phyloP scores from a whole-genome alignment of 2,113 vertebrate species.

The Neotoma lepida region DNA sequence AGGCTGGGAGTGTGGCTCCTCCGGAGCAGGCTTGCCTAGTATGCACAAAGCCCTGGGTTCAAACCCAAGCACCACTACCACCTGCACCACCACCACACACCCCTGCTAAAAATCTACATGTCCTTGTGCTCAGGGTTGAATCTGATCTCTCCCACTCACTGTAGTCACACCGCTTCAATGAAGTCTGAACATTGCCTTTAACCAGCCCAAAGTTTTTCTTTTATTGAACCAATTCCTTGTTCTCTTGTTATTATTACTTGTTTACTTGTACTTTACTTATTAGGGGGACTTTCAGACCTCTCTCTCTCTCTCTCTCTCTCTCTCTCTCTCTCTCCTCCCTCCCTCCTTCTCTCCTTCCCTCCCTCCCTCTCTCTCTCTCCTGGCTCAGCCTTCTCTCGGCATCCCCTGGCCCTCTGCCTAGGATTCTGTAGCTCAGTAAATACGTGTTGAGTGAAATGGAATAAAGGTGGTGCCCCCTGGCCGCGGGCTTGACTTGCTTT shows the following conservation, averaged over 20 bases:
- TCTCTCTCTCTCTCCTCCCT: neutral
- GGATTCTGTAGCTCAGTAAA: neutral
- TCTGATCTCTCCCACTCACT: neutral
- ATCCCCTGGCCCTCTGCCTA: neutral
- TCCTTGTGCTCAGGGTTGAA: neutral
- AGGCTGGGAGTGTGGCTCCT: neutral
- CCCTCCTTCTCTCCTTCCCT: neutral
- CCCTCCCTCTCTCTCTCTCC: neutral
- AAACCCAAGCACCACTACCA: neutral
- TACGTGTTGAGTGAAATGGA: neutral
- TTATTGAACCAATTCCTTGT: neutral
- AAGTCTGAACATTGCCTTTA: neutral
- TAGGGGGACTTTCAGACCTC: no score
- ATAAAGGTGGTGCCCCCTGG: neutral
- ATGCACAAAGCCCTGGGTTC: neutral
- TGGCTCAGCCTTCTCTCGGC: neutral
- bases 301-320: neutral
- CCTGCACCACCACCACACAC: neutral
- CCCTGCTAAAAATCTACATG: neutral
- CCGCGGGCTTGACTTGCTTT: neutral
- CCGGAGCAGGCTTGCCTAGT: neutral
- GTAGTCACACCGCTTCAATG: neutral
- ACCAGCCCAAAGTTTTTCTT: neutral
- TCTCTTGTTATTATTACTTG: neutral
- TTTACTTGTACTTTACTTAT: neutral